Conservation (phyloP, 2,113 vertebrate species). For the Epinephelus lanceolatus region DNA sequence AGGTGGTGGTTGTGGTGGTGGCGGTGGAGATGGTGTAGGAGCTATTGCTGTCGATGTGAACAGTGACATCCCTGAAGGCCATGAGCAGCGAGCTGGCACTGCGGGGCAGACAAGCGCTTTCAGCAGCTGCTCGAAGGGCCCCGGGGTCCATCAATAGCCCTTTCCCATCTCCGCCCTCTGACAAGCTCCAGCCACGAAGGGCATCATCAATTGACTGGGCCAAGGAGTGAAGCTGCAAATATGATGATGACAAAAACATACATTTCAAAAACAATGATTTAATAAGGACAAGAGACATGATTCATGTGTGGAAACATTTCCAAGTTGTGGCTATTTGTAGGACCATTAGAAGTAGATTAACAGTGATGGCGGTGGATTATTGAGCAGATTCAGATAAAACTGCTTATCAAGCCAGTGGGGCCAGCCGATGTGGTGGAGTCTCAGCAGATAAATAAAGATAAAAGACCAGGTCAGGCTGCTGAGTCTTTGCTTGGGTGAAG, state of each 20-base stretch:
- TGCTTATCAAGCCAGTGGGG: constrained; percentile 2
- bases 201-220: constrained; percentile 98
- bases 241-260: not conserved
- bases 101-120: constrained; percentile 86
- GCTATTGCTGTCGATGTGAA: constrained; percentile 97
- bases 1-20: constrained; percentile 88
- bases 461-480: not conserved
- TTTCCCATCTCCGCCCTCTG: constrained; percentile 84
- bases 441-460: not conserved
- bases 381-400: constrained; percentile 11
- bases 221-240: constrained; percentile 92
- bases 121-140: constrained; percentile 83
- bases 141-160: constrained; percentile 84
- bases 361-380: constrained; percentile 15
- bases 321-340: constrained; percentile 27
- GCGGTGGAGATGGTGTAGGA: constrained; percentile 95
- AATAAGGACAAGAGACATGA: constrained; percentile 29
- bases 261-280: constrained; percentile 21
- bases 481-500: not conserved
- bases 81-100: constrained; percentile 96
- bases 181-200: constrained; percentile 94
- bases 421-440: not conserved
- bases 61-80: constrained; percentile 97
- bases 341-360: constrained; percentile 8
- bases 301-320: constrained; percentile 6